Base-by-base conservation (phyloP, 2,888 invertebrate species). In the Eristalis intricaria region DNA sequence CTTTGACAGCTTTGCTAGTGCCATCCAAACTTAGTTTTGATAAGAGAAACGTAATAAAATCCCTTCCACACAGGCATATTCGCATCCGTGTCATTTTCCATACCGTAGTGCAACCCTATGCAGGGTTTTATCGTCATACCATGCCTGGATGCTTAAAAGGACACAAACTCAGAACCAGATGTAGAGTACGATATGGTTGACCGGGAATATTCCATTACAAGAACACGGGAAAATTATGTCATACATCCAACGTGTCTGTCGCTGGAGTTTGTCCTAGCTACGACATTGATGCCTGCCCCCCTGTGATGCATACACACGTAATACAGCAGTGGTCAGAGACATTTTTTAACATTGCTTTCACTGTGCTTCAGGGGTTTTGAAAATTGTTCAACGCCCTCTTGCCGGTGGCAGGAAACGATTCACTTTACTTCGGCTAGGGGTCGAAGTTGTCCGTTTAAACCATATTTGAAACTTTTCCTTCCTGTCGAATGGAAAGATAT, bases 221-320 rank as follows among this genome's bases (percentile, higher is more conserved):
- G 60, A 38, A 79, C 75, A 70, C 60, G 32, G 70, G 61, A 40
- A 60, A 29, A 11, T 38, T 23, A 65, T 23, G 13, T 32, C 58
- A 40, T 43, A 61, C 58, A 22, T 71, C 80, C 84, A 70, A 69
- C 74, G 61, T 73, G 61, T 70, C 75, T 84, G 75, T 80, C 75
- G 63, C 61, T 56, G 40, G 75, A 71, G 70, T 76, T 80, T 70
- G 75, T 75, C 79, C 75, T 66, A 84, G 75, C 70, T 70, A 84
- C 65, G 70, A 75, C 75, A 71, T 60, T 71, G 80, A 75, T 71
- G 66, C 56, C 19, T 66, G 74, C 26, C n/a, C n/a, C 43, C 65
- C 69, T 50, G 73, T 61, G 74, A 61, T 75, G 64, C 78, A 40
- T 15, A 13, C 23, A 15, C 23, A 22, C 22, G 19, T 43, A 50